phyloP scores from a whole-genome alignment of 1,140 invertebrate species.

The Diabrotica undecimpunctata region DNA sequence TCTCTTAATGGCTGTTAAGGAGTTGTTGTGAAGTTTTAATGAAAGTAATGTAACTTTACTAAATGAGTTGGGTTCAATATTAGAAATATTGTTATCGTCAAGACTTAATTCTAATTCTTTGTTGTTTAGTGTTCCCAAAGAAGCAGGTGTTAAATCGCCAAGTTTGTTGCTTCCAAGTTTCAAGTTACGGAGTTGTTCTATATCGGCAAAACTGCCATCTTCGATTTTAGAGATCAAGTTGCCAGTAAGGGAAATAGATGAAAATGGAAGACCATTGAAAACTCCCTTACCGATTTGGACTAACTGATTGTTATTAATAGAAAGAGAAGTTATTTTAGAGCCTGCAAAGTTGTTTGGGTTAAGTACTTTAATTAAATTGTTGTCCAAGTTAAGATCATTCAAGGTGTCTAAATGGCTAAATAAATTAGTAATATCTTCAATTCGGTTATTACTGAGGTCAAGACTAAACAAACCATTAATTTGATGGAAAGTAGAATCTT shows the following conservation, averaged over 20 bases:
- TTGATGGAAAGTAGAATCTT: background rate
- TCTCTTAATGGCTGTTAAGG: slow-evolving; percentile 3
- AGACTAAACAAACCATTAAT: background rate
- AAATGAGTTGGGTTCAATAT: background rate
- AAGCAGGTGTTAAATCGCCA: background rate
- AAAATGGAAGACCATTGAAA: background rate
- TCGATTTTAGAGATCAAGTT: background rate
- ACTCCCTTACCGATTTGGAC: background rate
- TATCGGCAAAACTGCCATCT: background rate
- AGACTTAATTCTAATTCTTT: background rate
- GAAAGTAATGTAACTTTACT: background rate
- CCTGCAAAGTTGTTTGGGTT: background rate
- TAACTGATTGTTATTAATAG: background rate
- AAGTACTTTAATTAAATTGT: background rate
- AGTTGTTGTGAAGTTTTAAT: background rate
- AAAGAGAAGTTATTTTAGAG: background rate
- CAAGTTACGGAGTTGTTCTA: background rate
- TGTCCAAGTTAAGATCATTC: background rate
- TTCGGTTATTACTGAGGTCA: background rate
- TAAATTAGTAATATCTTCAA: background rate
- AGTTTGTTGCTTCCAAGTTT: slow-evolving; percentile 3
- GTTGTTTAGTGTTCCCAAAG: background rate
- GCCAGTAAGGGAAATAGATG: background rate
- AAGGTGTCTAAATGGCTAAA: background rate
- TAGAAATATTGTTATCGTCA: background rate